These are phyloP conservation scores for Cavia porcellus DNA, from an alignment of 2,113 vertebrate genomes.

Conservation along the genomic window DNA sequence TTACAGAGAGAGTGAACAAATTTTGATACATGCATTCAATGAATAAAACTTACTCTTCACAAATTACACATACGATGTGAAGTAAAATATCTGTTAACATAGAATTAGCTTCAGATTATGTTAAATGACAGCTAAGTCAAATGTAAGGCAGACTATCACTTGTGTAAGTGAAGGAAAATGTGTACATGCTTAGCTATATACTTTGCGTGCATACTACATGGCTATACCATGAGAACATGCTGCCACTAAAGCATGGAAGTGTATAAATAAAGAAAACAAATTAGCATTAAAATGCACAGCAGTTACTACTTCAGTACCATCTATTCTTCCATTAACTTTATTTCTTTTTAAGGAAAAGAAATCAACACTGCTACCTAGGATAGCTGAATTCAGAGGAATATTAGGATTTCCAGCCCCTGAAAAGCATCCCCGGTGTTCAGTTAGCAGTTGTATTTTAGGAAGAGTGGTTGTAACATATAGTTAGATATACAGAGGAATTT, in stretches of 20 bases:
- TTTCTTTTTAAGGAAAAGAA: background rate
- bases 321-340: conserved; percentile 40
- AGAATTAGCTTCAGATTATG: conserved; percentile 26
- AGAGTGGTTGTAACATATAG: background rate
- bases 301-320: background rate
- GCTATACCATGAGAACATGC: no score
- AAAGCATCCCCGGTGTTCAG: background rate
- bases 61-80: background rate
- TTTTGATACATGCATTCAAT: background rate
- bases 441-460: background rate
- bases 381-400: background rate
- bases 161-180: background rate
- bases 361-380: background rate
- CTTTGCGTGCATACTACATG: background rate
- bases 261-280: background rate
- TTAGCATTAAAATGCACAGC: background rate
- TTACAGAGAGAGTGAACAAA: background rate
- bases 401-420: background rate
- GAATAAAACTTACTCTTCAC: background rate
- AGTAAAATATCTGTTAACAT: background rate
- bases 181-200: background rate
- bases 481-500: background rate
- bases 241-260: background rate
- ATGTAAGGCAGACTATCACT: background rate
- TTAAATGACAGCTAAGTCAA: background rate